These are phyloP conservation scores for Drosophila pseudotakahashii DNA, from an alignment of 2,888 invertebrate species.

Conservation along the genomic window DNA sequence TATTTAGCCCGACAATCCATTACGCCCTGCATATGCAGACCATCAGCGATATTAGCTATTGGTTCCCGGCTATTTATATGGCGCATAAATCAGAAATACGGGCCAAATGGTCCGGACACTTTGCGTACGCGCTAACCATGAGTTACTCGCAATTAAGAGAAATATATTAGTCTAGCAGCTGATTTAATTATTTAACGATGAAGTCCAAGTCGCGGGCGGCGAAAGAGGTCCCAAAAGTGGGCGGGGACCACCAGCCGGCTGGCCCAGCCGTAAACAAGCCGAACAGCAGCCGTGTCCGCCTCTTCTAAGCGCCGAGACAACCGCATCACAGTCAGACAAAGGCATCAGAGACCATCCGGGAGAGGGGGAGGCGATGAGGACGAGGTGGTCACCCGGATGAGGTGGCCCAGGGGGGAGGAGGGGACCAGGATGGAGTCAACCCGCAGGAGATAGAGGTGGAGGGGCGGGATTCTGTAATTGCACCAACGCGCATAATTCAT, in stretches of 20 bases:
- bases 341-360: conserved; percentile 60
- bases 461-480: conserved; percentile 78
- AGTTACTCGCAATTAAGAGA: conserved; percentile 79
- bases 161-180: conserved; percentile 82
- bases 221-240: conserved; percentile 17
- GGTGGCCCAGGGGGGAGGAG: neutral
- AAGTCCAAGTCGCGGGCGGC: conserved; percentile 61
- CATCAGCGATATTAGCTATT: conserved; percentile 49
- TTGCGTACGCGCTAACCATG: conserved; percentile 53
- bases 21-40: conserved; percentile 55
- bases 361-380: neutral
- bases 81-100: conserved; percentile 67
- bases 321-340: conserved; percentile 76
- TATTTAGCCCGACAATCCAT: conserved; percentile 24
- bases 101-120: conserved; percentile 57
- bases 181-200: conserved; percentile 84
- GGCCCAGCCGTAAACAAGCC: conserved; percentile 54
- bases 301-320: conserved; percentile 60
- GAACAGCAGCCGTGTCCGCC: conserved; percentile 44
- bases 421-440: neutral
- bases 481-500: conserved; percentile 83
- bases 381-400: neutral
- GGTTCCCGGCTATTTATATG: conserved; percentile 31
- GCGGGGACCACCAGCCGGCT: conserved; percentile 14
- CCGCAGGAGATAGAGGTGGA: neutral